Base-by-base conservation (phyloP, 2,113 vertebrate species). In the Cervus canadensis region DNA sequence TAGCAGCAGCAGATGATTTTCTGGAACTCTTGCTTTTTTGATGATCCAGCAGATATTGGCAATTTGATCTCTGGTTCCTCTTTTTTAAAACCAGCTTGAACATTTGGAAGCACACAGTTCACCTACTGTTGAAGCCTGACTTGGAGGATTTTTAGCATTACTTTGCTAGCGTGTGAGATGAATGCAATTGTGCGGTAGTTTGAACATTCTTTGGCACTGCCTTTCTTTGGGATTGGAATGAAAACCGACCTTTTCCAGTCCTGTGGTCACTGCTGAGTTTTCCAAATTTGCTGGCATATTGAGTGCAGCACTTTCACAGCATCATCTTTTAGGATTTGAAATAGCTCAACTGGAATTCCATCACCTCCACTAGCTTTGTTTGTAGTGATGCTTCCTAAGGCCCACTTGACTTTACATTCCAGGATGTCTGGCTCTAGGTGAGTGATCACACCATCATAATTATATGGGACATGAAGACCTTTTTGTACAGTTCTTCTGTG, bases 151-250 rank as follows among this genome's bases (percentile, higher is more conserved):
- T 71, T 36, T 19, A 71, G 17, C 8, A 21, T 71, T 36, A 71
- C n/a, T 71, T 71, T 71, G n/a, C 17, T 71, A 36, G 64, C 2
- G 0, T 71, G 64, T 71, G n/a, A 71, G 17, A 21, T 71, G 19
- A 36, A 9, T 36, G 64, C 64, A 71, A 12, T 36, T 36, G 64
- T 36, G n/a, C 0, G 0, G n/a, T 36, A 10, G 64, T 36, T 71
- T 10, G 64, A 71, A n/a, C 17, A 36, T 11, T 71, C 9, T 71
- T 67, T 71, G 19, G 17, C 17, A 71, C 11, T 21, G 5, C 2
- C 19, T 71, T 71, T 71, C 64, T 21, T 71, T 71, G n/a, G 17
- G 64, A 36, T 6, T 36, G n/a, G n/a, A 71, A 36, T 5, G n/a
- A 71, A 36, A 36, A 36, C 19, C 11, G 33, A 71, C 64, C 17